Percentiles rank a stretch among this genome's conserved stretches.
phyloP scores from a whole-genome alignment of 53 echinoderm and acorn worm species.

The Crossaster papposus region DNA sequence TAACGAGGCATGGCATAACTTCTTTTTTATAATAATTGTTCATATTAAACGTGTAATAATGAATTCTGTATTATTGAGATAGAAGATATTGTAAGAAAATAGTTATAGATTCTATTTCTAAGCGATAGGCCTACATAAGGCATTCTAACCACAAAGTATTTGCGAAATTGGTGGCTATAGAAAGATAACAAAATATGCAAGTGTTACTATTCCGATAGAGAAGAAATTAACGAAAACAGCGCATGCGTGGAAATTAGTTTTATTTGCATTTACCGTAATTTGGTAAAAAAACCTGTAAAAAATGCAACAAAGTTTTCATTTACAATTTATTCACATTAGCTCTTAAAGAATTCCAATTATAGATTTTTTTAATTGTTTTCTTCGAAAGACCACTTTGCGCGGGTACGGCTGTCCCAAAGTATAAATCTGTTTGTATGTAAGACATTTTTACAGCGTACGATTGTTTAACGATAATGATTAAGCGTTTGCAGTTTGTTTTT shows the following conservation, averaged over 20 bases:
- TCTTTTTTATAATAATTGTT: background rate
- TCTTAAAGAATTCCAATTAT: too few species aligned
- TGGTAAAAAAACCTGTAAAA: too few species aligned
- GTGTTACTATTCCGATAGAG: background rate
- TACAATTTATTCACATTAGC: too few species aligned
- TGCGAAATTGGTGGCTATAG: background rate
- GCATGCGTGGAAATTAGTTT: background rate
- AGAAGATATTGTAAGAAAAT: background rate
- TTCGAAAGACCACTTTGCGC: too few species aligned
- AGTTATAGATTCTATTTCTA: background rate
- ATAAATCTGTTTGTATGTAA: background rate
- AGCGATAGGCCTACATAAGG: background rate
- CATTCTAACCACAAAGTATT: background rate
- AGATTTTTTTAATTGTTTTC: too few species aligned
- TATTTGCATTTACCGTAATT: too few species aligned
- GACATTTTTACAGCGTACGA: background rate
- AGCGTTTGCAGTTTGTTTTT: conserved; percentile 2
- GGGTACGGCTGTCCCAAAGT: too few species aligned
- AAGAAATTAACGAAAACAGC: background rate
- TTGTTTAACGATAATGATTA: background rate
- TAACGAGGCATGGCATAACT: background rate
- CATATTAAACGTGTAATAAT: background rate
- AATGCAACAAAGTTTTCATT: too few species aligned
- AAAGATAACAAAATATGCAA: background rate
- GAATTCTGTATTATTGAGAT: too few species aligned